Percentiles rank a stretch among this genome's conserved stretches.
Evolutionary conservation across 1,140 invertebrate species (phyloP).

Genomic region (Drosophila sproati): DNA sequence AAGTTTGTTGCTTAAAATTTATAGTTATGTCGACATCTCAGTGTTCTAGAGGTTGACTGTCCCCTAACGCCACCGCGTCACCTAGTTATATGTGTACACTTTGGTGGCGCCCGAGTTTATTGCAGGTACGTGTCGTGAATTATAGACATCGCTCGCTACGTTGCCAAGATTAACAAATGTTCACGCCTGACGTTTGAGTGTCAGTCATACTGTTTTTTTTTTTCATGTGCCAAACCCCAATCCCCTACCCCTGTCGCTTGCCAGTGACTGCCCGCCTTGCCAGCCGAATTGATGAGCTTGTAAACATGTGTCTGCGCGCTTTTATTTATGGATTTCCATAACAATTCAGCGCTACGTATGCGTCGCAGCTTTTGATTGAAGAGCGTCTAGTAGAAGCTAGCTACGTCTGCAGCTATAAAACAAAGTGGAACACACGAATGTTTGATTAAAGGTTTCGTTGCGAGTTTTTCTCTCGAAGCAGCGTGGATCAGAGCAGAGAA

Average conservation of each 20-base stretch:
- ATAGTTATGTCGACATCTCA: conserved; percentile 26
- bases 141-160: conserved; percentile 71
- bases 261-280: conserved; percentile 40
- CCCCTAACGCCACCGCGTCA: not conserved
- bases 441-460: conserved; percentile 38
- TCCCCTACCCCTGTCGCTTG: conserved; percentile 11
- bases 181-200: conserved; percentile 72
- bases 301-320: conserved; percentile 79
- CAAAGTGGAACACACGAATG: conserved; percentile 19
- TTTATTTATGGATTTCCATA: conserved; percentile 83
- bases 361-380: conserved; percentile 75
- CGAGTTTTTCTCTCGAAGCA: not conserved
- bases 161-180: conserved; percentile 76
- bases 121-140: conserved; percentile 79
- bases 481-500: not conserved
- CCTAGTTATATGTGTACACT: conserved; percentile 18
- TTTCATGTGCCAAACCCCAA: conserved; percentile 3
- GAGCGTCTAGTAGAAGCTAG: conserved; percentile 40
- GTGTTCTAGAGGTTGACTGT: not conserved
- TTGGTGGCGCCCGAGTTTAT: conserved; percentile 57
- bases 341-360: conserved; percentile 77
- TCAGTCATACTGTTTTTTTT: conserved; percentile 36
- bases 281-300: conserved; percentile 74
- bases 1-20: conserved; percentile 20
- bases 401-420: conserved; percentile 24